Evolutionary conservation across 37 sponge, comb jelly and placozoan genomes (phyloP).

Genomic region (Ephydatia muelleri): DNA sequence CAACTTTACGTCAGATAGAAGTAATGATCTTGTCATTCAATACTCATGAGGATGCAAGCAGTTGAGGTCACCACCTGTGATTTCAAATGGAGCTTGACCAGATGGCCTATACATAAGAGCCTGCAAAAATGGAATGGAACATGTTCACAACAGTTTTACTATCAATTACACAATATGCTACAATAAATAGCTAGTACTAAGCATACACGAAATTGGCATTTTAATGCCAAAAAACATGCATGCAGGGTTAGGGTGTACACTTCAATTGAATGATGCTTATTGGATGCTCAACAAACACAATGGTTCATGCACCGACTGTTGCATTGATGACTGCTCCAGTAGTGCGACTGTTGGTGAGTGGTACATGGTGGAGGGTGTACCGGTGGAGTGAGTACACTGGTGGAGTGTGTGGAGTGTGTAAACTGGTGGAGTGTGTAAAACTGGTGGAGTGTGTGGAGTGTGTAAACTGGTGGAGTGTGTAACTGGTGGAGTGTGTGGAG

Average conservation of each 20-base stretch:
- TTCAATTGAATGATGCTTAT: neutral
- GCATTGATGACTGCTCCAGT: slow-evolving; percentile 1
- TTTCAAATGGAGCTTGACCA: slow-evolving; percentile 50
- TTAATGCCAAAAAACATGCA: slow-evolving; percentile 1
- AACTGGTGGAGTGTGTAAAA: neutral
- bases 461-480: neutral
- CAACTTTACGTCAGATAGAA: slow-evolving; percentile 80
- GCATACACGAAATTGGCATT: neutral
- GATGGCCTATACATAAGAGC: slow-evolving; percentile 63
- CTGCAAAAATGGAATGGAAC: slow-evolving; percentile 14
- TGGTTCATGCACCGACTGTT: neutral
- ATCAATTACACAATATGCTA: slow-evolving; percentile 1
- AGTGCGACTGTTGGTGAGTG: slow-evolving; percentile 1
- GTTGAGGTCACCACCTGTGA: slow-evolving; percentile 63
- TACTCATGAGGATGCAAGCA: slow-evolving; percentile 44
- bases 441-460: slow-evolving; percentile 1
- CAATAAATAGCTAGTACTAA: slow-evolving; percentile 1
- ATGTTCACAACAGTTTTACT: slow-evolving; percentile 1
- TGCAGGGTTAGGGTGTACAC: slow-evolving; percentile 1
- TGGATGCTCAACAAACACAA: neutral
- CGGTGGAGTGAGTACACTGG: neutral
- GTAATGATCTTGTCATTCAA: slow-evolving; percentile 88
- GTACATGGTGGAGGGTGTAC: slow-evolving; percentile 1
- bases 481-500: neutral
- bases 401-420: neutral